These are phyloP conservation scores for Conus betulinus DNA, from an alignment of 1,140 invertebrate genomes.

Conservation along the genomic window DNA sequence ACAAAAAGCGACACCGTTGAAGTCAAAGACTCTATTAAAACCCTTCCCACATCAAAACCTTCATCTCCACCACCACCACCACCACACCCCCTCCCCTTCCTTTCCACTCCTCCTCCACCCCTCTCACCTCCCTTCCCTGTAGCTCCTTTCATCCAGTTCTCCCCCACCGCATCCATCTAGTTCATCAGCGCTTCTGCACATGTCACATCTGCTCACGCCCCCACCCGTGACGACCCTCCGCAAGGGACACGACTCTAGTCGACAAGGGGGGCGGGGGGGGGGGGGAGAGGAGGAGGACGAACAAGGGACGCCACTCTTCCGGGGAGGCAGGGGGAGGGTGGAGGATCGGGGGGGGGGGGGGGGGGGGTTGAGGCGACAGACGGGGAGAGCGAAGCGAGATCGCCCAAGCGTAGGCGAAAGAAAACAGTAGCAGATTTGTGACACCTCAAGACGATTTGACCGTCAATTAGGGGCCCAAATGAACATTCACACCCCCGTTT, in stretches of 20 bases:
- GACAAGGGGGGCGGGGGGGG: neutral
- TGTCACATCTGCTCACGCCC: slow-evolving; percentile 5
- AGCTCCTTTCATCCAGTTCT: too few species aligned
- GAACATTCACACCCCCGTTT: slow-evolving; percentile 28
- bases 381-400: neutral
- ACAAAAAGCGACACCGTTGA: too few species aligned
- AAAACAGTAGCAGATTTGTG: slow-evolving; percentile 30
- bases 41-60: too few species aligned
- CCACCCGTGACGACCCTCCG: neutral
- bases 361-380: neutral
- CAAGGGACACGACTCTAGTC: neutral
- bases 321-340: too few species aligned
- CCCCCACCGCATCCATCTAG: too few species aligned
- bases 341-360: too few species aligned
- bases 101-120: neutral
- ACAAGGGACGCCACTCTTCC: slow-evolving; percentile 18
- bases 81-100: neutral
- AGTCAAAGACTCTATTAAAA: too few species aligned
- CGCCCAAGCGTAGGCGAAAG: slow-evolving; percentile 19
- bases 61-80: too few species aligned
- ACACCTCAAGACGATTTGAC: slow-evolving; percentile 26
- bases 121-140: neutral
- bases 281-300: neutral
- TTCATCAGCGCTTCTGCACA: neutral
- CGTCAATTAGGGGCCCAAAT: slow-evolving; percentile 25